phyloP scores from a whole-genome alignment of 2,113 vertebrate genomes.

The Phyllostomus discolor region DNA sequence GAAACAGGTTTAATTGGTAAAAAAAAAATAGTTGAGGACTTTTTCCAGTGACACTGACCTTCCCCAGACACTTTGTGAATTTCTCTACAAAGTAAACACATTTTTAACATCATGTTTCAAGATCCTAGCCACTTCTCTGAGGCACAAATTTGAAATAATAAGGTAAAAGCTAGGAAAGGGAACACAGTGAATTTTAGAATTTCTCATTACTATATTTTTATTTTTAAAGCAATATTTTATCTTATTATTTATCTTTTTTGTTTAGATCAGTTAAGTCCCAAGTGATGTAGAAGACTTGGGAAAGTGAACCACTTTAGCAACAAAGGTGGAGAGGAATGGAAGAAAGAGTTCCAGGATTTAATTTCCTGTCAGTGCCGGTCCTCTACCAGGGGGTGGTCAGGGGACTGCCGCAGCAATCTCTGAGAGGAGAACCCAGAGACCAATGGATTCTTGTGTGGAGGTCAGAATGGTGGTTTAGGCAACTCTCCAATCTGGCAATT shows the following conservation, averaged over 20 bases:
- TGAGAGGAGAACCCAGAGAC: neutral
- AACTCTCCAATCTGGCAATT: neutral
- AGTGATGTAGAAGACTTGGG: neutral
- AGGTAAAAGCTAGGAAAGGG: neutral
- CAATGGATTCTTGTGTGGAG: neutral
- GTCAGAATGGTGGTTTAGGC: neutral
- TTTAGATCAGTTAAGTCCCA: neutral
- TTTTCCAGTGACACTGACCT: neutral
- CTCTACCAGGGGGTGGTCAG: neutral
- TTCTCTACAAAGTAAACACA: neutral
- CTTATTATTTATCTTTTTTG: neutral
- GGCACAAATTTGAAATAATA: slow-evolving; percentile 24
- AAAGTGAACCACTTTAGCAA: neutral
- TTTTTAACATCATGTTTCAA: neutral
- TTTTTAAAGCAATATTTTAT: neutral
- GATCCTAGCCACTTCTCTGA: neutral
- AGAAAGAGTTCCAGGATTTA: neutral
- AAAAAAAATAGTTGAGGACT: neutral
- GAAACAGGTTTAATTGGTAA: neutral
- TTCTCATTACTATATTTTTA: neutral
- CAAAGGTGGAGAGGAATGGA: neutral
- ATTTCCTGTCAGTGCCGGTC: neutral
- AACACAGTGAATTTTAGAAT: neutral
- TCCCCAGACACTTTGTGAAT: neutral
- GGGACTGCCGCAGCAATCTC: neutral